Conservation (phyloP, 1,140 invertebrate genomes). For the Antheraea pernyi region DNA sequence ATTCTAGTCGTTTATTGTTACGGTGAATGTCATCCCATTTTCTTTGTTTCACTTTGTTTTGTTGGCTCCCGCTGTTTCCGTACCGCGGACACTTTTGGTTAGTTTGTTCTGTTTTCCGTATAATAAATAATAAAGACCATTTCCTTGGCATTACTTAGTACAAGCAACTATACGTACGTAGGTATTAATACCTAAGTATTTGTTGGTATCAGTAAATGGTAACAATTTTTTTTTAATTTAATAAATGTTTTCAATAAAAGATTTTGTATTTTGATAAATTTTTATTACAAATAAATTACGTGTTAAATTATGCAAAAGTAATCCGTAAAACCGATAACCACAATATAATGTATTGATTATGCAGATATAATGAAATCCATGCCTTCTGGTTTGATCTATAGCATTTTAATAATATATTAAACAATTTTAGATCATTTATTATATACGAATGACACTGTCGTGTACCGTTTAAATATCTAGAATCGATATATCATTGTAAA, state of each 20-base stretch:
- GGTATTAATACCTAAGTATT: too few species aligned
- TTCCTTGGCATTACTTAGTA: constrained; percentile 16
- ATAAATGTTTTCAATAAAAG: too few species aligned
- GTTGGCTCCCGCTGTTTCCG: constrained; percentile 68
- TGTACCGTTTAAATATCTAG: constrained; percentile 4
- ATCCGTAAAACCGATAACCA: constrained; percentile 52
- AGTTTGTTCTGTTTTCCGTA: constrained; percentile 71
- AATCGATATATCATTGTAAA: constrained; percentile 58
- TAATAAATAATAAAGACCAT: constrained; percentile 74
- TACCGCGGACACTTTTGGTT: constrained; percentile 73
- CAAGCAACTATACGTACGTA: neutral
- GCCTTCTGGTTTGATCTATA: constrained; percentile 50
- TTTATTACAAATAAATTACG: neutral
- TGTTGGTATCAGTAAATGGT: too few species aligned
- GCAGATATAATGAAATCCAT: constrained; percentile 46
- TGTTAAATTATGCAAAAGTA: constrained; percentile 18
- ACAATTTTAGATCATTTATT: constrained; percentile 33
- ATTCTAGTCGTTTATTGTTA: constrained; percentile 10
- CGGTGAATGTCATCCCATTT: constrained; percentile 12
- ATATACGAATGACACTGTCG: constrained; percentile 14
- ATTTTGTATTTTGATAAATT: neutral
- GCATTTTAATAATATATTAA: constrained; percentile 66
- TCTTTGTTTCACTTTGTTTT: constrained; percentile 60
- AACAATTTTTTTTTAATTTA: too few species aligned
- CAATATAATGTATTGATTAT: constrained; percentile 43